These are phyloP conservation scores for Sarcoramphus papa DNA, from an alignment of 2,797 vertebrate genomes.

Conservation along the genomic window DNA sequence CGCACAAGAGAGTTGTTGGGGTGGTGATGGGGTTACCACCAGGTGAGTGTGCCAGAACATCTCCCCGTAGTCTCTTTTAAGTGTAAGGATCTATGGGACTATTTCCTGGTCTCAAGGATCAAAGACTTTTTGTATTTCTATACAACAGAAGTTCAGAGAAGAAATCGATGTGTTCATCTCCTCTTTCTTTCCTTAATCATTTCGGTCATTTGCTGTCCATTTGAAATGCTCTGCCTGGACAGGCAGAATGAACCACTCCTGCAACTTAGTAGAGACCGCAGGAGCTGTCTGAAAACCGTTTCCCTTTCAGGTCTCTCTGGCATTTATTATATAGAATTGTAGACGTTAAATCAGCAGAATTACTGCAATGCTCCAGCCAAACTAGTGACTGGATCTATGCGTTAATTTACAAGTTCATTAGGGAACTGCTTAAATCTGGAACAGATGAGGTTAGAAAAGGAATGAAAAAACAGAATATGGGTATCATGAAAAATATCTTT, in stretches of 20 bases:
- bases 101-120: accelerated
- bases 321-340: background rate
- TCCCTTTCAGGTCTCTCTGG: background rate
- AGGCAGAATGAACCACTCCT: background rate
- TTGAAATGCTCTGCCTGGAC: background rate
- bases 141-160: background rate
- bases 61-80: accelerated
- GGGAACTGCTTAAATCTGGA: background rate
- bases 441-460: background rate
- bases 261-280: background rate
- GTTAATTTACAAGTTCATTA: background rate
- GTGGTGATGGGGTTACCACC: accelerated
- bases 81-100: too few species aligned
- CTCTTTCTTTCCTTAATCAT: background rate
- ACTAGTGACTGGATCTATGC: background rate
- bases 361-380: background rate
- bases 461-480: background rate
- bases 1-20: accelerated
- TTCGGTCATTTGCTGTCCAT: background rate
- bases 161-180: background rate
- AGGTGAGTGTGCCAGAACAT: too few species aligned
- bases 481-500: background rate
- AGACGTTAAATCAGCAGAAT: background rate
- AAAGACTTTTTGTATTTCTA: background rate
- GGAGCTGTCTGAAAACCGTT: background rate